A percentile compares a stretch with the other conserved stretches of the same genome.
Conservation (phyloP, 2,888 invertebrate genomes). For the Sipunculus nudus region DNA sequence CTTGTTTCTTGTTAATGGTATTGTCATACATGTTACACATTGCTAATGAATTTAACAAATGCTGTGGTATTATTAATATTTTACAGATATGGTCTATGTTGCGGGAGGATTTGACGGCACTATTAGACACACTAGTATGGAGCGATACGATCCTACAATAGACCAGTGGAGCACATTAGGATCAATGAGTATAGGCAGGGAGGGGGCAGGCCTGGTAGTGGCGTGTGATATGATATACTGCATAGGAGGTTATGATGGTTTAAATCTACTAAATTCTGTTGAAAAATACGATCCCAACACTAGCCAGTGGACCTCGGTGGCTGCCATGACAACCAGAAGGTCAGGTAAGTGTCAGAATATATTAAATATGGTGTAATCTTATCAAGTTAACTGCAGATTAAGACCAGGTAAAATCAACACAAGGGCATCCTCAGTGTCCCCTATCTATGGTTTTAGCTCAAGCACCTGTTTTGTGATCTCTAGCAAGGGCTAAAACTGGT, state of each 20-base stretch:
- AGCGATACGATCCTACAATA: conserved; percentile 57
- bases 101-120: conserved; percentile 66
- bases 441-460: too few species aligned
- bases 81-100: conserved; percentile 61
- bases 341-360: conserved; percentile 52
- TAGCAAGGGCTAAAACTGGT: too few species aligned
- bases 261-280: conserved; percentile 61
- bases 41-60: too few species aligned
- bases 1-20: too few species aligned
- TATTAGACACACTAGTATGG: conserved; percentile 61
- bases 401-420: too few species aligned
- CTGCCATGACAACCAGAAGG: conserved; percentile 61
- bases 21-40: too few species aligned
- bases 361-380: too few species aligned
- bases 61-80: neutral
- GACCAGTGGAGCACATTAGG: conserved; percentile 61
- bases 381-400: too few species aligned
- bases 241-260: conserved; percentile 64
- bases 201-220: conserved; percentile 64
- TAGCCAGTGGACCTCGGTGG: conserved; percentile 55
- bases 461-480: too few species aligned
- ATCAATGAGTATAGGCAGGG: conserved; percentile 50
- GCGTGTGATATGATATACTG: conserved; percentile 61
- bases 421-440: too few species aligned
- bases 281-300: conserved; percentile 58